These are phyloP conservation scores for Muschampia plurimacula DNA, from an alignment of 2,888 invertebrate species.

Conservation along the genomic window DNA sequence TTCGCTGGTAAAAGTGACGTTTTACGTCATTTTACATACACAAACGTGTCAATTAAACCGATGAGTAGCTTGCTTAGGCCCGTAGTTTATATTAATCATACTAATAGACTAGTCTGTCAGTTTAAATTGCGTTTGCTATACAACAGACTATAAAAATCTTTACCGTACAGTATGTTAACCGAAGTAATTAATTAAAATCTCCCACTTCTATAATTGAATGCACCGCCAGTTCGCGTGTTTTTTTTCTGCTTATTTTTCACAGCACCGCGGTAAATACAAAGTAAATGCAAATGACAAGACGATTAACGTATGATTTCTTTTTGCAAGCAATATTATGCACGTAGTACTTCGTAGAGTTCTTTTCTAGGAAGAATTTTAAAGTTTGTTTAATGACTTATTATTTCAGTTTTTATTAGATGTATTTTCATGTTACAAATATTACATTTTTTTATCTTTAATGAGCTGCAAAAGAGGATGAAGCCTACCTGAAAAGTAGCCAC, in stretches of 20 bases:
- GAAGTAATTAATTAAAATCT: constrained; percentile 10
- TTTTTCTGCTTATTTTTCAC: constrained; percentile 9
- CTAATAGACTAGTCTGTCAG: too few species aligned
- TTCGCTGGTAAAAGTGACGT: too few species aligned
- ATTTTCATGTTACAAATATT: too few species aligned
- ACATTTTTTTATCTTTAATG: too few species aligned
- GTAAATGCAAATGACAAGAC: constrained; percentile 22
- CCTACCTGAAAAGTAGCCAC: too few species aligned
- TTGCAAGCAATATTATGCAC: constrained; percentile 3
- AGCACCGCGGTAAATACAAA: constrained; percentile 12
- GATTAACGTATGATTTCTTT: constrained; percentile 7
- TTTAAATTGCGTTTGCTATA: too few species aligned
- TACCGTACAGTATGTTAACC: neutral
- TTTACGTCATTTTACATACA: too few species aligned
- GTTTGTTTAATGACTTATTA: neutral
- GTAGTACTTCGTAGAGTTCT: too few species aligned
- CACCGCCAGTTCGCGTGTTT: constrained; percentile 14
- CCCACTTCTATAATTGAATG: constrained; percentile 23
- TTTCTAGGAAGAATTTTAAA: neutral
- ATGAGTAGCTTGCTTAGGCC: too few species aligned
- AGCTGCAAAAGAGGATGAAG: too few species aligned
- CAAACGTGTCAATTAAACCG: too few species aligned
- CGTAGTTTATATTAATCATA: too few species aligned
- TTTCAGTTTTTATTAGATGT: neutral
- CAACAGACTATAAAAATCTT: neutral